These are phyloP conservation scores for Augiades crinisus DNA, from an alignment of 2,888 invertebrate genomes.

Conservation along the genomic window DNA sequence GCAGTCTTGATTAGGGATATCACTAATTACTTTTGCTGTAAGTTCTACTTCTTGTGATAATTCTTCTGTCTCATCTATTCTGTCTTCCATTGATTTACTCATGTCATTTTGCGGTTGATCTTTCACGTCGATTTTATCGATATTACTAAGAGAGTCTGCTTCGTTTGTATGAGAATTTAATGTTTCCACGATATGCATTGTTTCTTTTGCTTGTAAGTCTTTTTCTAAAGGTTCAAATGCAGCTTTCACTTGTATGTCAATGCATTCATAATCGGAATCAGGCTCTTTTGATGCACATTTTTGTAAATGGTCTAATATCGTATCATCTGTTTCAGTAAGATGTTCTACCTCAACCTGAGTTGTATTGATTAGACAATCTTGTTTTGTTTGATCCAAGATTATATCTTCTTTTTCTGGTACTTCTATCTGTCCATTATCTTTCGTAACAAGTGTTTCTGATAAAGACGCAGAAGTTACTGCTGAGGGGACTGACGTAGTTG, in stretches of 20 bases:
- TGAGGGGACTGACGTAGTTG: constrained; percentile 1
- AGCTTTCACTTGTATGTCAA: background rate
- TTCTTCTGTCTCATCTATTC: constrained; percentile 15
- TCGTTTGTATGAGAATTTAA: background rate
- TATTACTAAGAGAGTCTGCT: background rate
- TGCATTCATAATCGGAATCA: background rate
- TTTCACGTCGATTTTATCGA: background rate
- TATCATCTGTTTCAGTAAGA: constrained; percentile 13
- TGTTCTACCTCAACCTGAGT: constrained; percentile 19
- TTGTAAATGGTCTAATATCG: constrained; percentile 7
- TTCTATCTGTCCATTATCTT: background rate
- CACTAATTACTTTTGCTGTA: background rate
- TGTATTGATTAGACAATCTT: constrained; percentile 24
- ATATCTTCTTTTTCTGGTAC: background rate
- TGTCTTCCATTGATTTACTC: background rate
- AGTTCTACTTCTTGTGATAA: constrained; percentile 34
- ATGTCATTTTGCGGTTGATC: background rate
- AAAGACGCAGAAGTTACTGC: background rate
- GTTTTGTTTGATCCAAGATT: constrained; percentile 20
- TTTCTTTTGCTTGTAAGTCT: background rate
- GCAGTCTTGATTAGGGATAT: background rate
- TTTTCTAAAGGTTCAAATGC: background rate
- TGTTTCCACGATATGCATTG: background rate
- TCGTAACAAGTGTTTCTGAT: background rate
- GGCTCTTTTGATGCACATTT: background rate